Base-by-base conservation (phyloP, 2,113 vertebrate species). In the Ophiodon elongatus region DNA sequence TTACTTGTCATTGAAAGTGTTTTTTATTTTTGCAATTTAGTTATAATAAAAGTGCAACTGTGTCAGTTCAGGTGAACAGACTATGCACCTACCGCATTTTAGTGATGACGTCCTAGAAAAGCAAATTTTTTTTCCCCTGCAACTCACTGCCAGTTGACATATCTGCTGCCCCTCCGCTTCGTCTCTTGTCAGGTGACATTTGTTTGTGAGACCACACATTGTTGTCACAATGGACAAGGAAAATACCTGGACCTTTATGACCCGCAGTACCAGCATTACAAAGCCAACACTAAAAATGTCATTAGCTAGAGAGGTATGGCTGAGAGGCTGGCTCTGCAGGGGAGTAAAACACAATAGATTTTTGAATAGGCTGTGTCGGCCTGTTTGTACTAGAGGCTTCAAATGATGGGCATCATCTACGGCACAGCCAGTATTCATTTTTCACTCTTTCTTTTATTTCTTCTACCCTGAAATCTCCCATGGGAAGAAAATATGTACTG, bases 201-300 rank as follows among this genome's bases (percentile, higher is more conserved):
- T 27, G 39, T 86, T 68, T 73, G 29, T 43, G 45, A 50, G 59
- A 31, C 59, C 59, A 67, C 52, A 78, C 64, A 43, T 15, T 72
- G 29, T 23, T 82, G 68, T 79, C 62, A 84, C 52, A 72, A 47
- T 27, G n/a, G 25, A 62, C 35, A 56, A 43, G 25, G 15, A 79
- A 66, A 85, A 71, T n/a, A 80, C 25, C 23, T 4, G 14, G 75
- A 70, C 84, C 64, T 68, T 41, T 15, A 37, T 67, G 72, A 85
- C 67, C 71, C 15, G 1, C 47, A 68, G 39, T 65, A 47, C 35
- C 19, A 1, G 73, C 43, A 66, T 76, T 76, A 83, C 56, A 78
- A 85, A 87, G 17, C 35, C 19, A 59, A 62, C 77, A 52, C 25
- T 67, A 37, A 71, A 84, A 83, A 78, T 76, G 84, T 87, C 68